Evolutionary conservation across 2,888 invertebrate genomes (phyloP), one percentile per base, ranked within the genome.

Genomic region (Cecidostiba fungosa): DNA sequence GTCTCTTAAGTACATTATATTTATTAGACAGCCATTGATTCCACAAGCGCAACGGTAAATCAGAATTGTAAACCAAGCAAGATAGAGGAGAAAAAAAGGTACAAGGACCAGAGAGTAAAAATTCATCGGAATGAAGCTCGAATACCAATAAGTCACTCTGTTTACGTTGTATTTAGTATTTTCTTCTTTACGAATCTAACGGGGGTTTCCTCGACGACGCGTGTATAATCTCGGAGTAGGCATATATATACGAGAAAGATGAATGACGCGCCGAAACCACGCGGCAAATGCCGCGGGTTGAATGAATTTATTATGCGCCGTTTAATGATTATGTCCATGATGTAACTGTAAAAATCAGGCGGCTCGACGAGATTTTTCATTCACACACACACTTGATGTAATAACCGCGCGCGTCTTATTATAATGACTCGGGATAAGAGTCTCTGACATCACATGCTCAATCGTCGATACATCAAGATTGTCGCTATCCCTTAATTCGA

Each of bases 91-190:
- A n/a, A n/a, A n/a, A n/a, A n/a, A n/a, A n/a, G n/a, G n/a, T n/a
- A n/a, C 14, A 70, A 23, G 76, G 16, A 23, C 8, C 14, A 23
- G 10, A 4, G 39, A 26, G 19, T 19, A 70, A 26, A 78, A 36
- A n/a, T 70, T 19, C 39, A 3, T 47, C 74, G 43, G 26, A 36
- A 43, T 23, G 72, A n/a, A 29, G 29, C 72, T 66, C 26, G 83
- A 80, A 77, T 62, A 76, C 23, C 29, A 77, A 77, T 69, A 77
- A 84, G 73, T 84, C 73, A 86, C 77, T 83, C 19, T 84, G 84
- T 86, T 86, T 85, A 85, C 79, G 39, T 79, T 79, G 54, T 74
- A 73, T 86, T 84, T 84, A 74, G 77, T 84, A 82, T 78, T 62
- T 81, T 81, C 26, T 70, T 81, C 74, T 78, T 82, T 50, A 79